phyloP scores from a whole-genome alignment of 2,888 invertebrate species.

The Rhogogaster chlorosoma region DNA sequence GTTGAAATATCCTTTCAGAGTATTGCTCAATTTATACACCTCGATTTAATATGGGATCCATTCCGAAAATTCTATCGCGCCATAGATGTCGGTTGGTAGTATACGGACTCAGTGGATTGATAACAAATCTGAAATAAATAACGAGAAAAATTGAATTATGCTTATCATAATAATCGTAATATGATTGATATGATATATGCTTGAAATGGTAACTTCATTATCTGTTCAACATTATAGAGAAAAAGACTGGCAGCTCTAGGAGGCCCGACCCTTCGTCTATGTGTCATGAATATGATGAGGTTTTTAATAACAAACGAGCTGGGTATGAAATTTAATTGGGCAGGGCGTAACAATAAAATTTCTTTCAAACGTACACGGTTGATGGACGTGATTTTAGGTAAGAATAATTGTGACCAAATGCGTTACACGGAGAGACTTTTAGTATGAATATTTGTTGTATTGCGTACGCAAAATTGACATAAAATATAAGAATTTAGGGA shows the following conservation, averaged over 20 bases:
- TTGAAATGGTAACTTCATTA: not conserved
- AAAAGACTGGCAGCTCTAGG: not conserved
- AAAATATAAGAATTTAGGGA: slow-evolving; percentile 14
- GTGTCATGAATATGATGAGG: not conserved
- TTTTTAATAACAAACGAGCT: not conserved
- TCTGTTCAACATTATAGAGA: not conserved
- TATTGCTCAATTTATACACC: not conserved
- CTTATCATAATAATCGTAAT: not conserved
- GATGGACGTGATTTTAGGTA: not conserved
- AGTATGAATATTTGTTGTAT: not conserved
- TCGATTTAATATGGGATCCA: not conserved
- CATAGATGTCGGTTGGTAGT: not conserved
- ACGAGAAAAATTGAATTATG: not conserved
- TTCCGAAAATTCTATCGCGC: not conserved
- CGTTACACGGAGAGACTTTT: not conserved
- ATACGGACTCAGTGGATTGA: not conserved
- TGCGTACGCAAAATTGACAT: not conserved
- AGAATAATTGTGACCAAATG: not conserved
- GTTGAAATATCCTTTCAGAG: not conserved
- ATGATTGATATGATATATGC: not conserved
- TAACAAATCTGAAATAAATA: not conserved
- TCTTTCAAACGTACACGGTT: not conserved
- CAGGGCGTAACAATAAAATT: not conserved
- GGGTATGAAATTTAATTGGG: not conserved
- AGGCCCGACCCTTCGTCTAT: not conserved